These are phyloP conservation scores for Brachyopa scutellaris DNA, from an alignment of 2,888 invertebrate species.

Conservation along the genomic window DNA sequence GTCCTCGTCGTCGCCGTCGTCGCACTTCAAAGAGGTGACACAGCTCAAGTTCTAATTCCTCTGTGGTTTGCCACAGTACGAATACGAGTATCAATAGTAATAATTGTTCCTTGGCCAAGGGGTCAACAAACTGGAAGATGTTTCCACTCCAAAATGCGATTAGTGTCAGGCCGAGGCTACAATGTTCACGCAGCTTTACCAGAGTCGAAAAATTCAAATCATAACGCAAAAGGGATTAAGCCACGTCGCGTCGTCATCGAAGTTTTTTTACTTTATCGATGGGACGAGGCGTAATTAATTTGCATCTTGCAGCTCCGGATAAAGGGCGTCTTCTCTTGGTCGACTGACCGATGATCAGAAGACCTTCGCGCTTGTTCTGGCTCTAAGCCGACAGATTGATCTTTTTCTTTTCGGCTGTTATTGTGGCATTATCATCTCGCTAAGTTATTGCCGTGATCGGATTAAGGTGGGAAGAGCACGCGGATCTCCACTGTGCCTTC, in stretches of 20 bases:
- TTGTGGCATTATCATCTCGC: conserved; percentile 71
- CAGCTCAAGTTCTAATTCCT: conserved; percentile 63
- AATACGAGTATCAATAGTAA: too few species aligned
- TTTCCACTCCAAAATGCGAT: conserved; percentile 16
- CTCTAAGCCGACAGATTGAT: conserved; percentile 72
- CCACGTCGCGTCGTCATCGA: conserved; percentile 65
- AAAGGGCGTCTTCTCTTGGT: conserved; percentile 33
- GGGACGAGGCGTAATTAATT: conserved; percentile 70
- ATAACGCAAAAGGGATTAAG: conserved; percentile 63
- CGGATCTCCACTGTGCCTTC: neutral
- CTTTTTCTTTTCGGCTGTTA: conserved; percentile 69
- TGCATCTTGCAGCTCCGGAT: conserved; percentile 53
- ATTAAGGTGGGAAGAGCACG: conserved; percentile 55
- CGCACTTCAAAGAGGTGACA: conserved; percentile 68
- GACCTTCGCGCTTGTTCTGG: conserved; percentile 63
- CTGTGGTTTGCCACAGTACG: conserved; percentile 51
- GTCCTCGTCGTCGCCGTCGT: conserved; percentile 33
- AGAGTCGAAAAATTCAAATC: conserved; percentile 31
- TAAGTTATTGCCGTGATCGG: conserved; percentile 72
- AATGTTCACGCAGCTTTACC: conserved; percentile 19
- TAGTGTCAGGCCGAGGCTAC: conserved; percentile 33
- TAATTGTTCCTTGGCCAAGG: conserved; percentile 8
- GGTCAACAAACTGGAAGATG: conserved; percentile 52
- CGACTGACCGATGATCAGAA: conserved; percentile 47
- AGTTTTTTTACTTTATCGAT: conserved; percentile 70